Evolutionary conservation across 2,113 vertebrate genomes (phyloP).

Genomic region (Pomatorhinus ruficollis): DNA sequence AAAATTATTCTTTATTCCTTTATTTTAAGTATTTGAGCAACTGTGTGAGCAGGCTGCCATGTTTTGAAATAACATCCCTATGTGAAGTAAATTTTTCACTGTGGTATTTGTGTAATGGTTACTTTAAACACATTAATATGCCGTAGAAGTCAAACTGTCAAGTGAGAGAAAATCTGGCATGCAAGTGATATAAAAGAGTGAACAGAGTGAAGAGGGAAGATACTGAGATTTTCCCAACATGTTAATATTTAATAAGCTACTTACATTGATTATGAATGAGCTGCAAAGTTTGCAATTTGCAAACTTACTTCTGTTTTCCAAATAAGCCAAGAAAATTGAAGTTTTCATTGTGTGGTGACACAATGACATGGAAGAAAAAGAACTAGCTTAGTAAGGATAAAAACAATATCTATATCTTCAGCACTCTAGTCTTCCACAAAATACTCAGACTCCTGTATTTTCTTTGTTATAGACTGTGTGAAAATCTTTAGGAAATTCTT

Average conservation of each 20-base stretch:
- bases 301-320: constrained; percentile 21
- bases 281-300: constrained; percentile 3
- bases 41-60: rapidly evolving
- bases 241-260: constrained; percentile 22
- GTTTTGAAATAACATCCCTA: background rate
- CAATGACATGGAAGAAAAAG: background rate
- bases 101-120: background rate
- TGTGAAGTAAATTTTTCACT: background rate
- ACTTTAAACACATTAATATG: background rate
- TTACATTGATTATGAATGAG: constrained; percentile 11
- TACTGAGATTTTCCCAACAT: background rate
- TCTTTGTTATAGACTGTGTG: background rate
- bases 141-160: background rate
- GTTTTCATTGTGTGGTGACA: background rate
- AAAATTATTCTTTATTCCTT: background rate
- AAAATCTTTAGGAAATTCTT: background rate
- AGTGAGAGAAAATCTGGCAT: background rate
- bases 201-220: background rate
- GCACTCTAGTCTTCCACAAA: background rate
- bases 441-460: background rate
- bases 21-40: background rate
- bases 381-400: constrained; percentile 35
- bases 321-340: constrained; percentile 2
- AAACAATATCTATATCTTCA: background rate
- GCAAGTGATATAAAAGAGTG: background rate